Percentiles rank a stretch among this genome's conserved stretches.
Evolutionary conservation across 2,888 invertebrate genomes (phyloP).

Genomic region (Chalcosyrphus nemorum): DNA sequence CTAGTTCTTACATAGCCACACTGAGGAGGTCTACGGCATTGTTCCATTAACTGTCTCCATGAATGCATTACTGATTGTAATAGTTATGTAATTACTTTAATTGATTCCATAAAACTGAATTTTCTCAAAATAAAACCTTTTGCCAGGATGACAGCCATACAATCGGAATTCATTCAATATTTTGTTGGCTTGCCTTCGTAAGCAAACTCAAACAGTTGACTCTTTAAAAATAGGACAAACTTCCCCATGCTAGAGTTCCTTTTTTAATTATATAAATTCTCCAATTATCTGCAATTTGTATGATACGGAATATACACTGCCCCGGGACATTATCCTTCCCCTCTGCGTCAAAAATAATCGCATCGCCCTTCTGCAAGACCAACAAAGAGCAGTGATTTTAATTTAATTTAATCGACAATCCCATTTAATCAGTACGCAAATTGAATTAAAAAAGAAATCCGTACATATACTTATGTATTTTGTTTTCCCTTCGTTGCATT

Average conservation of each 20-base stretch:
- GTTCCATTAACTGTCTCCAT: no score
- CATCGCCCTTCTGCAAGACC: background rate
- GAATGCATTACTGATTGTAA: no score
- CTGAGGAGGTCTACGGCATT: no score
- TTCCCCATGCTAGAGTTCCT: background rate
- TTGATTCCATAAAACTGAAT: no score
- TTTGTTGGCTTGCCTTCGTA: no score
- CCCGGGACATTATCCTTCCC: background rate
- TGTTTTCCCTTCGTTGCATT: slow-evolving; percentile 3
- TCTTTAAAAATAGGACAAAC: no score
- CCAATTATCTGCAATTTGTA: background rate
- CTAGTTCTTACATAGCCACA: no score
- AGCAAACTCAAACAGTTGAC: no score
- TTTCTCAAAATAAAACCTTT: no score
- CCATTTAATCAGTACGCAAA: slow-evolving; percentile 58
- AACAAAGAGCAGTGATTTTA: slow-evolving; percentile 32
- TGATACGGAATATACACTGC: background rate
- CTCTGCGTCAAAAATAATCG: background rate
- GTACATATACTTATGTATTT: slow-evolving; percentile 35
- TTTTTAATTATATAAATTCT: background rate
- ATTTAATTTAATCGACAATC: slow-evolving; percentile 67
- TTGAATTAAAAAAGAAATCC: slow-evolving; percentile 70
- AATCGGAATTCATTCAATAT: no score
- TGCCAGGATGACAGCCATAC: no score
- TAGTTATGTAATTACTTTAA: no score